phyloP scores from a whole-genome alignment of 1,140 invertebrate species.

The Papilio machaon region DNA sequence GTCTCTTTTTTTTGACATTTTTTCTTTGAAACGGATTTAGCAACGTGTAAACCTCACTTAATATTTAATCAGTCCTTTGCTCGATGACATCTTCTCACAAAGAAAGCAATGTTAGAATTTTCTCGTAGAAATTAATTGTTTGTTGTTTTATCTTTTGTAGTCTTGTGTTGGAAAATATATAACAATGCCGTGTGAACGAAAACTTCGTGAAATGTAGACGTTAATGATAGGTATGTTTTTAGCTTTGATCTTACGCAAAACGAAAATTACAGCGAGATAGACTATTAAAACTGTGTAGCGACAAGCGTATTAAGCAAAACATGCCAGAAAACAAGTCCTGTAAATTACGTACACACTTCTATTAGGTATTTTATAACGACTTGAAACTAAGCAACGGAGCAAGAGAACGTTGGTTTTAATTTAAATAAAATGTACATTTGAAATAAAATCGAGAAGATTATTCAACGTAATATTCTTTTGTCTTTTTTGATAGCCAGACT shows the following conservation, averaged over 20 bases:
- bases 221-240: conserved; percentile 15
- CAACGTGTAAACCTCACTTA: neutral
- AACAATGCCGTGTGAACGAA: neutral
- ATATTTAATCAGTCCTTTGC: neutral
- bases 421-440: no score
- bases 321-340: neutral
- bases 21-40: neutral
- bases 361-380: neutral
- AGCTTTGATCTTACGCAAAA: conserved; percentile 5
- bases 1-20: neutral
- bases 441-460: neutral
- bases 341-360: neutral
- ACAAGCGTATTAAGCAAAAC: neutral
- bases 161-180: conserved; percentile 2
- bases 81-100: neutral
- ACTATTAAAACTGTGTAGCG: neutral
- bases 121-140: neutral
- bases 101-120: conserved; percentile 1
- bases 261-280: neutral
- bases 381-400: neutral
- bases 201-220: conserved; percentile 13
- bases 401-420: neutral
- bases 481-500: neutral
- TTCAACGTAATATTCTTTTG: neutral
- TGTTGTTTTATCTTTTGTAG: conserved; percentile 1